These are phyloP conservation scores for Bagarius yarrelli DNA, from an alignment of 2,113 vertebrate genomes.

Conservation along the genomic window DNA sequence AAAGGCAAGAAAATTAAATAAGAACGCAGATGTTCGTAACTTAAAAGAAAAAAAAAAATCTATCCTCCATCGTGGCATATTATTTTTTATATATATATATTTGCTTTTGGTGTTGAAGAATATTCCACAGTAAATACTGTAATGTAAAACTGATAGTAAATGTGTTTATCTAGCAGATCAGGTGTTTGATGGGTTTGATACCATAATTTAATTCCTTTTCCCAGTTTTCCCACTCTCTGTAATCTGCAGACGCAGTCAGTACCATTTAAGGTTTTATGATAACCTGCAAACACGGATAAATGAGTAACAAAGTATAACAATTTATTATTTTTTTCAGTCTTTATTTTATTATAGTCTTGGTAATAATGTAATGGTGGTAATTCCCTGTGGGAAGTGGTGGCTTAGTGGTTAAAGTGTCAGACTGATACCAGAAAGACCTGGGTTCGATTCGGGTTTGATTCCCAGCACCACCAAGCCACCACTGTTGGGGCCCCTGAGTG, in stretches of 20 bases:
- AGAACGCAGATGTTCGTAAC: too few species aligned
- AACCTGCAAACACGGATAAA: neutral
- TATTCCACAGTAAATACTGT: neutral
- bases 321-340: neutral
- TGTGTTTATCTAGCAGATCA: neutral
- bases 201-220: neutral
- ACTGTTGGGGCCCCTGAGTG: too few species aligned
- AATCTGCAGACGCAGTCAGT: neutral
- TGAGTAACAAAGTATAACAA: neutral
- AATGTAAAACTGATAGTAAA: neutral
- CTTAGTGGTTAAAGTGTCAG: too few species aligned
- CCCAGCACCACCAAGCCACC: too few species aligned
- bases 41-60: too few species aligned
- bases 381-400: too few species aligned
- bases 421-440: too few species aligned
- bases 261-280: neutral
- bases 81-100: neutral
- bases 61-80: too few species aligned
- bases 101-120: neutral
- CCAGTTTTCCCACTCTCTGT: conserved; percentile 11
- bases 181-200: neutral
- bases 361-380: neutral
- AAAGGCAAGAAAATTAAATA: too few species aligned
- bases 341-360: neutral
- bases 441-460: too few species aligned